Conservation (phyloP, 2,888 invertebrate species). For the Stenodera caucasica region DNA sequence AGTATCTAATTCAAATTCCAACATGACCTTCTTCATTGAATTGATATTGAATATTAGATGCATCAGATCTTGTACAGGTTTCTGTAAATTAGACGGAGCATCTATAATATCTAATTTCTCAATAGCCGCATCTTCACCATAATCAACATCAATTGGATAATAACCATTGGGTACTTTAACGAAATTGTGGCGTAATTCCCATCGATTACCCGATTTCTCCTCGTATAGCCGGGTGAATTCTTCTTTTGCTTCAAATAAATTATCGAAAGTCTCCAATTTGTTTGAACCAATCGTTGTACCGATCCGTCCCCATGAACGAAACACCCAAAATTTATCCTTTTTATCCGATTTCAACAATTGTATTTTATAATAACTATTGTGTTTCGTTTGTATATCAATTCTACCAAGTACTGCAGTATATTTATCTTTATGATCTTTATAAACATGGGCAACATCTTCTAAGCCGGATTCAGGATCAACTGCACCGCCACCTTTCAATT, state of each 20-base stretch:
- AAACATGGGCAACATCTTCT: slow-evolving; percentile 79
- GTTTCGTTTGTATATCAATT: slow-evolving; percentile 83
- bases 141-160: slow-evolving; percentile 89
- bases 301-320: slow-evolving; percentile 91
- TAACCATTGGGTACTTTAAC: slow-evolving; percentile 66
- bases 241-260: slow-evolving; percentile 61
- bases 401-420: slow-evolving; percentile 81
- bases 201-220: slow-evolving; percentile 85
- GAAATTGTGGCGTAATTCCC: slow-evolving; percentile 69
- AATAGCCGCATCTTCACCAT: slow-evolving; percentile 57
- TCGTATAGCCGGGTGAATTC: slow-evolving; percentile 61
- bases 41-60: slow-evolving; percentile 87
- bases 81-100: slow-evolving; percentile 67
- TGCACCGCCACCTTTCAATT: slow-evolving; percentile 78
- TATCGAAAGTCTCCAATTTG: slow-evolving; percentile 35
- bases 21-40: slow-evolving; percentile 87
- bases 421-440: slow-evolving; percentile 61
- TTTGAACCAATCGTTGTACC: slow-evolving; percentile 87
- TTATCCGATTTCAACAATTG: slow-evolving; percentile 82
- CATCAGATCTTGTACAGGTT: slow-evolving; percentile 81
- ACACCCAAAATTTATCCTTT: slow-evolving; percentile 60
- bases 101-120: slow-evolving; percentile 57
- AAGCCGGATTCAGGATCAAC: slow-evolving; percentile 91
- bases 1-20: slow-evolving; percentile 94
- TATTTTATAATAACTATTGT: slow-evolving; percentile 94